Conservation (phyloP, 2,797 vertebrate genomes). For the Acanthurus leucopareius region DNA sequence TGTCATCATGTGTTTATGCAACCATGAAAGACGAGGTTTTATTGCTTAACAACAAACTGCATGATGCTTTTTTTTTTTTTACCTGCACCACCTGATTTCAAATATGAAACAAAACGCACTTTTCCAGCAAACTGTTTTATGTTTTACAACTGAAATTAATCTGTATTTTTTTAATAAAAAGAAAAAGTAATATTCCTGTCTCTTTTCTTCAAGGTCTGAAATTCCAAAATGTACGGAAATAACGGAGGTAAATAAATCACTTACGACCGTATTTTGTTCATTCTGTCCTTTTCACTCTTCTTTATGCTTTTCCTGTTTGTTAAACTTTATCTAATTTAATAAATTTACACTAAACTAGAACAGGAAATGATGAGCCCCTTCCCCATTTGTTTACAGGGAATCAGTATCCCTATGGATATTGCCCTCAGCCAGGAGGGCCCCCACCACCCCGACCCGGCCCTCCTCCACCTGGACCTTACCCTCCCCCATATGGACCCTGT, state of each 20-base stretch:
- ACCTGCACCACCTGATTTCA: neutral
- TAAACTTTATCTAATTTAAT: neutral
- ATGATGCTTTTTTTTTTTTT: neutral
- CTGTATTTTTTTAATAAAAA: no score
- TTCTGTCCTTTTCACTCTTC: neutral
- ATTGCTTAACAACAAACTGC: neutral
- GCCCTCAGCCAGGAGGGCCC: conserved; percentile 7
- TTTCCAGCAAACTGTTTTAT: no score
- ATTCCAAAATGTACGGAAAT: conserved; percentile 47
- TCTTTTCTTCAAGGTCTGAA: conserved; percentile 28
- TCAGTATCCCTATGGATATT: conserved; percentile 28
- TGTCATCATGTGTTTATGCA: neutral
- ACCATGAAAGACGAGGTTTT: no score
- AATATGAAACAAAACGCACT: neutral
- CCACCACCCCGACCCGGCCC: no score
- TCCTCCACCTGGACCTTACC: no score
- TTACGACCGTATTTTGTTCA: no score
- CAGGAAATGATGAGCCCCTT: neutral
- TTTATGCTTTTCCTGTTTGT: neutral
- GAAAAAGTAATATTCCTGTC: no score
- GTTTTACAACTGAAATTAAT: no score
- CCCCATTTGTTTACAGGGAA: conserved; percentile 27
- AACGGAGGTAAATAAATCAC: conserved; percentile 50
- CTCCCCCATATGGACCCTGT: no score
- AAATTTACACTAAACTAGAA: neutral